These are phyloP conservation scores for Oreonectes daqikongensis DNA, from an alignment of 2,797 vertebrate species.

Conservation along the genomic window DNA sequence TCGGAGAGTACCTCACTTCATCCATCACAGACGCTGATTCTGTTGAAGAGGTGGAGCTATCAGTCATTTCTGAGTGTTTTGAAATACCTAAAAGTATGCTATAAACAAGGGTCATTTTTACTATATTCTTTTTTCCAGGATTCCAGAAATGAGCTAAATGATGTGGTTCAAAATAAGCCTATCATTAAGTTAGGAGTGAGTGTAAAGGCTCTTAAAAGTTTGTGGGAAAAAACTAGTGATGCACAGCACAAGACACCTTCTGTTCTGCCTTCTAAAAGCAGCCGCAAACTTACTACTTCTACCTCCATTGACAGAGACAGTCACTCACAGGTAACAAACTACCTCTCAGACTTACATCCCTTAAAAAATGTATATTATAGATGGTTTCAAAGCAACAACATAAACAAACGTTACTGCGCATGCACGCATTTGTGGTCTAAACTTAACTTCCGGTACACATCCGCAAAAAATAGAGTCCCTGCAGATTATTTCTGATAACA, in stretches of 20 bases:
- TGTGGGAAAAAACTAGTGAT: constrained; percentile 64
- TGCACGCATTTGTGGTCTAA: too few species aligned
- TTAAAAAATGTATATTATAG: too few species aligned
- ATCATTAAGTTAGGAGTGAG: constrained; percentile 57
- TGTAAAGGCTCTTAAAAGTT: constrained; percentile 66
- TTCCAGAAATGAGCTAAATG: constrained; percentile 69
- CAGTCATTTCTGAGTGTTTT: too few species aligned
- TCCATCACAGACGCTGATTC: constrained; percentile 68
- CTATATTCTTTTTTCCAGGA: constrained; percentile 60
- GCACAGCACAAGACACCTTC: constrained; percentile 27
- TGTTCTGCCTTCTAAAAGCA: constrained; percentile 58
- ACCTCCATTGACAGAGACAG: constrained; percentile 58
- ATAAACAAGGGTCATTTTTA: neutral
- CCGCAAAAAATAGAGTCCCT: too few species aligned
- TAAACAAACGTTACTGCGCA: too few species aligned
- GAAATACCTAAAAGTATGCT: neutral
- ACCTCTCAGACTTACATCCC: constrained; percentile 52
- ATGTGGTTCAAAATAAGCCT: constrained; percentile 66
- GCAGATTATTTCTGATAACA: too few species aligned
- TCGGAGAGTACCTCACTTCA: constrained; percentile 78
- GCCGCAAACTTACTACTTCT: constrained; percentile 53
- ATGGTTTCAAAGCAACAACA: too few species aligned
- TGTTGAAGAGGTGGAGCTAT: constrained; percentile 7
- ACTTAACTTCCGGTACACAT: too few species aligned
- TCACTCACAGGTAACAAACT: constrained; percentile 52